Evolutionary conservation across 2,113 vertebrate species (phyloP).

Genomic region (Ammospiza nelsoni): DNA sequence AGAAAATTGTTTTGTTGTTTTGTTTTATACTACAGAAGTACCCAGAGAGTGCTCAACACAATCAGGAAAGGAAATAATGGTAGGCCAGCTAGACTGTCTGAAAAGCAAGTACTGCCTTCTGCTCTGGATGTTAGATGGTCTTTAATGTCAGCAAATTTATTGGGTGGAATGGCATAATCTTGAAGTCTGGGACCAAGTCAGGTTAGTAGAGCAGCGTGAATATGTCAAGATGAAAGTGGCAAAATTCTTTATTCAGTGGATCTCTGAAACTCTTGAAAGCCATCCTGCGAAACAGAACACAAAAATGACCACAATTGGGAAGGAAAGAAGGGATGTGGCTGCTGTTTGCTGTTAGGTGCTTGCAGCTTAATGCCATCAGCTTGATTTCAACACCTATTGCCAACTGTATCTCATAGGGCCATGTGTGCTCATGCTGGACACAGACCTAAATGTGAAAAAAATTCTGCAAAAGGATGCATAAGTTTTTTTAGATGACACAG

Average conservation of each 20-base stretch:
- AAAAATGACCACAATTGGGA: not conserved
- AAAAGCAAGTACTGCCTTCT: not conserved
- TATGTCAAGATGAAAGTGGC: conserved; percentile 5
- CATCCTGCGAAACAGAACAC: not conserved
- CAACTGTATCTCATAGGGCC: not conserved
- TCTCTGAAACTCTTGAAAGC: not conserved
- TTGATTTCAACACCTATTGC: not conserved
- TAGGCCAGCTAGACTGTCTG: not conserved
- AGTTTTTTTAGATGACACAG: not conserved
- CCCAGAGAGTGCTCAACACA: not conserved
- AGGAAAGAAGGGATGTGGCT: not conserved
- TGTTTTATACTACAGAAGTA: not conserved
- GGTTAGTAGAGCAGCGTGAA: not conserved
- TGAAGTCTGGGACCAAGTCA: not conserved
- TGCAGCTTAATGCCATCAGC: not conserved
- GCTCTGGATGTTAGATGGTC: not conserved
- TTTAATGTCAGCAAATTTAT: not conserved
- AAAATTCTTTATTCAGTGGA: conserved; percentile 34
- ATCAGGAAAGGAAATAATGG: not conserved
- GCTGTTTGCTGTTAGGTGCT: not conserved
- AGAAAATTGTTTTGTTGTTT: not conserved
- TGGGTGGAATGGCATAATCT: not conserved
- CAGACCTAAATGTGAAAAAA: not conserved
- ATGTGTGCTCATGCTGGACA: not conserved
- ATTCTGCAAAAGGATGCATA: not conserved